Evolutionary conservation across 2,113 vertebrate genomes (phyloP), one percentile per base, ranked within the genome.

Genomic region (Xenus cinereus): DNA sequence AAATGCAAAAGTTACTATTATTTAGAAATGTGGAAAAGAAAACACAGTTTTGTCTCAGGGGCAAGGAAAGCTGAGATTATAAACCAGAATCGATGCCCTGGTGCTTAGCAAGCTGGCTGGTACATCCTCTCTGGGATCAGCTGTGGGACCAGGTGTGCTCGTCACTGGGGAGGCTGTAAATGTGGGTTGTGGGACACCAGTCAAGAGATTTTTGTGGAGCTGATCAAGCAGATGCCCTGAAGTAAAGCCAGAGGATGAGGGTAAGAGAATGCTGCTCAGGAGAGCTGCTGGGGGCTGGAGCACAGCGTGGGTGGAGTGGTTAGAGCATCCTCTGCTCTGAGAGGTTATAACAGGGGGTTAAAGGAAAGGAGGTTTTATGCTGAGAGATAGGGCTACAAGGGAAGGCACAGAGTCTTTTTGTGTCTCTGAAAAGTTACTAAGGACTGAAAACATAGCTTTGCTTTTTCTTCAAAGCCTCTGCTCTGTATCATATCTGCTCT

Each of bases 221-320:
- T 85, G 39, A 7, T 16, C 2, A 9, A 62, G 77, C 2, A 12
- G 53, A 1, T 60, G 12, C 11, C 3, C 5, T 67, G 20, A 33
- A 33, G 28, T 12, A 41, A 28, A 87, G 39, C 14, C 10, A 10
- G 67, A 64, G 21, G 30, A 17, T 56, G 12, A 59, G 1, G 62
- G 57, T 51, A 26, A 54, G 45, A 1, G 84, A 57, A 30, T 6
- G 7, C 2, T 79, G 21, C 8, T 18, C 13, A 28, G 79, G 32
- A 19, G n/a, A 33, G 14, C 5, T n/a, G 17, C 37, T 48, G 39
- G 46, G 22, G 39, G 14, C 22, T 71, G 81, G 56, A 53, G 24
- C 0, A 8, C 4, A 3, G 24, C 6, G 3, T 8, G 24, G 32
- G 12, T 15, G 32, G 21, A 26, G 37, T 1, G 1, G 6, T 35